These are phyloP conservation scores for Clamator glandarius DNA, from an alignment of 2,797 vertebrate species.

Conservation along the genomic window DNA sequence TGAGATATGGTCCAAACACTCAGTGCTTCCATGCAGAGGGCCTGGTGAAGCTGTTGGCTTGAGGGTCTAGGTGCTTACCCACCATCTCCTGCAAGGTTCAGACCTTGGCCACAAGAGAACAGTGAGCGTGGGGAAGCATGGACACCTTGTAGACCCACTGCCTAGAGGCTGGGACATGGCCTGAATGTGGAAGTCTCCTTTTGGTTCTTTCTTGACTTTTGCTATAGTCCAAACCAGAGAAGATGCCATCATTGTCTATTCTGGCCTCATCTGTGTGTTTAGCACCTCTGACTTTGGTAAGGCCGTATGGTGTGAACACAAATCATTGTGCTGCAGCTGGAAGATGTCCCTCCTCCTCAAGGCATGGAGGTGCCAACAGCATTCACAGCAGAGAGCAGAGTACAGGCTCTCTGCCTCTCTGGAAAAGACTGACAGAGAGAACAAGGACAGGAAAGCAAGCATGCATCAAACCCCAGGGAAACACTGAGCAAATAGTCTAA, in stretches of 20 bases:
- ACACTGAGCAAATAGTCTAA: conserved; percentile 26
- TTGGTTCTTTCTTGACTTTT: neutral
- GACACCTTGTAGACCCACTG: neutral
- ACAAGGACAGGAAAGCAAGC: neutral
- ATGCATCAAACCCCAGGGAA: conserved; percentile 22
- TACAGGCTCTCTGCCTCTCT: neutral
- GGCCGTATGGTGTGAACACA: rapidly evolving
- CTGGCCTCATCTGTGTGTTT: neutral
- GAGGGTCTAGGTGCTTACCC: neutral
- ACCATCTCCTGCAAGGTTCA: neutral
- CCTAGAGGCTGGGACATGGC: neutral
- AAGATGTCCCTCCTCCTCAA: neutral
- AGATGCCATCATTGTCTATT: neutral
- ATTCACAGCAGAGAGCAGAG: neutral
- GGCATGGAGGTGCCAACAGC: neutral
- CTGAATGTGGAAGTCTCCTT: neutral
- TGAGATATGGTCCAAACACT: neutral
- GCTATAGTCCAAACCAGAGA: neutral
- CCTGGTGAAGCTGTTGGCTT: neutral
- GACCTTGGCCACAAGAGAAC: neutral
- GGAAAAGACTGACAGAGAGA: neutral
- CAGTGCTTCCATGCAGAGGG: neutral
- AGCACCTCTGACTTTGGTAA: neutral
- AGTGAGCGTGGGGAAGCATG: neutral
- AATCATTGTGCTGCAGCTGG: neutral